Evolutionary conservation across 1,140 invertebrate genomes (phyloP), one percentile per base, ranked within the genome.

Genomic region (Ptiloglossa arizonensis): DNA sequence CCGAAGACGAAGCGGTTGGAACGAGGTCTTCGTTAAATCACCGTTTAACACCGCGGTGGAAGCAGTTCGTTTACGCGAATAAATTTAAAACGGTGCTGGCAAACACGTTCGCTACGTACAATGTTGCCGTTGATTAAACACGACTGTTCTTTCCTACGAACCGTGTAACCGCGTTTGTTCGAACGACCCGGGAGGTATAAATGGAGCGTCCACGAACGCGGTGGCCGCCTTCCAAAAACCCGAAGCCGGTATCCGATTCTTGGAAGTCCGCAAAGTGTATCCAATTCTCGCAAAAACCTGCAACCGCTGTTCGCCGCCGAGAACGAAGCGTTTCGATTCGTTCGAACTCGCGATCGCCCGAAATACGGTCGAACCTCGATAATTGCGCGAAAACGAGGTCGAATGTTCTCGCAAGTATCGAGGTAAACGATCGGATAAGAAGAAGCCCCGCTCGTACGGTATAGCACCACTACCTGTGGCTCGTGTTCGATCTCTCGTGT

Each of bases 21-120:
- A 41, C 41, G 35, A 66, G 24, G n/a, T n/a, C 27, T 29, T 50
- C 22, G 52, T 83, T 82, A 79, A 82, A 82, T 83, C 82, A 60
- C 52, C 69, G 62, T 82, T 72, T 81, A 60, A 77, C 38, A 38
- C 44, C n/a, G 24, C 17, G 27, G n/a, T 41, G 32, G n/a, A 15
- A 56, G 57, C 63, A 27, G 50, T 72, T 69, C 27, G 35, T 44
- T 69, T 70, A 35, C 59, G 64, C 24, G 52, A 57, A 83, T 64
- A 68, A 38, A 60, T 81, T 77, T 35, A 3, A 38, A 69, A 24
- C 52, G 22, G 48, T 8, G 29, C 50, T 17, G 24, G 1, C 15
- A 5, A 24, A 19, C n/a, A n/a, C 1, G 17, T 11, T 32, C n/a
- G 6, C 19, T 19, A 32, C 38, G 13, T 56, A 35, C 29, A 35